Evolutionary conservation across 2,888 invertebrate genomes (phyloP), one percentile per base, ranked within the genome.

Genomic region (Acronicta leporina): DNA sequence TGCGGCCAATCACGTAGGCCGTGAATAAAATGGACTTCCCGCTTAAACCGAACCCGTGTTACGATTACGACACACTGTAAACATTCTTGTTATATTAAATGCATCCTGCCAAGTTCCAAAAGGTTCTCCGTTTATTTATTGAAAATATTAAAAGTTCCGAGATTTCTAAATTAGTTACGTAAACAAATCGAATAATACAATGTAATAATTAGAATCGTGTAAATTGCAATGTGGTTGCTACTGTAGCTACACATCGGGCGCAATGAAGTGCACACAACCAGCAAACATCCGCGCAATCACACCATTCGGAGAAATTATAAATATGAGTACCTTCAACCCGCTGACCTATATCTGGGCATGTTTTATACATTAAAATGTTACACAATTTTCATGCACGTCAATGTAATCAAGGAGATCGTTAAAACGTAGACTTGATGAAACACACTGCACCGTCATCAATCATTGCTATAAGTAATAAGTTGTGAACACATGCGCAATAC

Each of bases 281-380:
- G 79, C 86, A 91, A 92, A 92, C 91, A 92, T 91, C 92, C 91
- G 89, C 70, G 85, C 87, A 87, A 87, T 87, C 88, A 82, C 82
- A 85, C 81, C 82, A 85, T 92, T 92, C 92, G 78, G 77, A 87
- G 92, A 91, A 93, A 88, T 90, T 88, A 89, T 88, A 90, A 88
- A 89, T 85, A 87, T n/a, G n/a, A n/a, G n/a, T n/a, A n/a, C n/a
- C n/a, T n/a, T n/a, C 83, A 85, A 81, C 85, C 82, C 82, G 79
- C 72, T 91, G 90, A 90, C 94, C 93, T 87, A 92, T 91, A 88
- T 92, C 73, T 79, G 77, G 80, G 68, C 81, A 77, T 87, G 89
- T 89, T 90, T 87, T 85, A 83, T 82, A 85, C 87, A 89, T 90
- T 85, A 88, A 87, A 87, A 84, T 83, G 81, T 93, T 92, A 83